Evolutionary conservation across 2,797 vertebrate genomes (phyloP), one percentile per base, ranked within the genome.

Genomic region (Periparus ater): DNA sequence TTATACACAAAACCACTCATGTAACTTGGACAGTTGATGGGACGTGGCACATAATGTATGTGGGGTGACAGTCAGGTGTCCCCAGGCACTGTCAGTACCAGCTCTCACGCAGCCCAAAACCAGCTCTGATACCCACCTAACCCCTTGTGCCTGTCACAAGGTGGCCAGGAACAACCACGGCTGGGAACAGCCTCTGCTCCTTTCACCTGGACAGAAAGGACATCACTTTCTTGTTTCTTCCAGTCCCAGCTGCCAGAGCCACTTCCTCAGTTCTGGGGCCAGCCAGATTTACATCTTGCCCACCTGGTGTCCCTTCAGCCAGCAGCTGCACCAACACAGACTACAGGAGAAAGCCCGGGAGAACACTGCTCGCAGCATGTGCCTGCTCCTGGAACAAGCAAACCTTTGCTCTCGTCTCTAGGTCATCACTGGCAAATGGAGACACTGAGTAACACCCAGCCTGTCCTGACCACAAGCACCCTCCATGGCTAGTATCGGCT

Each of bases 31-130:
- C 23, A 60, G 32, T 32, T 67, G 58, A 54, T 3, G 20, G 62
- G 34, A 61, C 0, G 11, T 18, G 58, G 32, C 50, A 57, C 3
- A 20, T 29, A 65, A 54, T 0, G 7, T 13, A 10, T 1, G 2
- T 14, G 30, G 21, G 21, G 19, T 58, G 55, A 67, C 29, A 26
- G 50, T 6, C 45, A 26, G 40, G 20, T 23, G 50, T 42, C 55
- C 78, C 10, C 26, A 75, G 29, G 40, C 61, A 42, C 38, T 38
- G 20, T 23, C 58, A 38, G 21, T 1, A 48, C 18, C 62, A 53
- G 26, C 26, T 60, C 50, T 73, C 38, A 45, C 2, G 18, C 32
- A 65, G 44, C 38, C 75, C 54, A 68, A 82, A 82, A 40, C 2
- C 61, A 65, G 42, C 16, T 32, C 40, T 40, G 57, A 47, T 10